Conservation (phyloP, 2,797 vertebrate genomes). For the Alexandromys oeconomus region DNA sequence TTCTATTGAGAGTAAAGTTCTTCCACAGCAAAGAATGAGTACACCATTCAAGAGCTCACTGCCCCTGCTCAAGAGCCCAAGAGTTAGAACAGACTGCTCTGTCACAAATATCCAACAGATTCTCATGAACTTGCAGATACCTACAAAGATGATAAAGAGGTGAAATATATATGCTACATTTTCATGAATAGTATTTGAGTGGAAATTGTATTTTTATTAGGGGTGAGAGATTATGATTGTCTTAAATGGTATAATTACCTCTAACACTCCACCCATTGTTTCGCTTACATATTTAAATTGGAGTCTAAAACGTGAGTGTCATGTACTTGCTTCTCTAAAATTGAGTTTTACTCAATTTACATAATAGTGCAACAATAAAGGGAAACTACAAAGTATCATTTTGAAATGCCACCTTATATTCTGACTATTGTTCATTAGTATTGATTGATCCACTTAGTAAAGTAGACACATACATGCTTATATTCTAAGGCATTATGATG, state of each 20-base stretch:
- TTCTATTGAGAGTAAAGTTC: conserved; percentile 37
- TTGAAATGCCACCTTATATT: conserved; percentile 10
- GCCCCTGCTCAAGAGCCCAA: not conserved
- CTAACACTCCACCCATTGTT: not conserved
- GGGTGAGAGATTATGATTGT: not conserved
- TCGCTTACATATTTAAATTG: not conserved
- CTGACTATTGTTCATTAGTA: not conserved
- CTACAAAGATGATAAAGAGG: not conserved
- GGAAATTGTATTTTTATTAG: not conserved
- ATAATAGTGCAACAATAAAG: not conserved
- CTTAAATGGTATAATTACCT: not conserved
- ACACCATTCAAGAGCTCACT: not conserved
- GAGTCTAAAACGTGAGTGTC: not conserved
- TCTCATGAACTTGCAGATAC: not conserved
- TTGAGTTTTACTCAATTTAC: not conserved
- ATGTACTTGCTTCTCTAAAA: not conserved
- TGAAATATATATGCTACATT: not conserved
- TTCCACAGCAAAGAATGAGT: not conserved
- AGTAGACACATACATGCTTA: not conserved
- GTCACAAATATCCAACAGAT: not conserved
- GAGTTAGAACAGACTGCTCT: not conserved
- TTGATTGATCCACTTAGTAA: not conserved
- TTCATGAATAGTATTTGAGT: not conserved
- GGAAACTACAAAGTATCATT: not conserved
- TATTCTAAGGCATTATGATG: not conserved